A percentile compares a stretch with the other conserved stretches of the same genome.
phyloP scores from a whole-genome alignment of 2,797 vertebrate genomes.

The Heteromormyrus szaboi region DNA sequence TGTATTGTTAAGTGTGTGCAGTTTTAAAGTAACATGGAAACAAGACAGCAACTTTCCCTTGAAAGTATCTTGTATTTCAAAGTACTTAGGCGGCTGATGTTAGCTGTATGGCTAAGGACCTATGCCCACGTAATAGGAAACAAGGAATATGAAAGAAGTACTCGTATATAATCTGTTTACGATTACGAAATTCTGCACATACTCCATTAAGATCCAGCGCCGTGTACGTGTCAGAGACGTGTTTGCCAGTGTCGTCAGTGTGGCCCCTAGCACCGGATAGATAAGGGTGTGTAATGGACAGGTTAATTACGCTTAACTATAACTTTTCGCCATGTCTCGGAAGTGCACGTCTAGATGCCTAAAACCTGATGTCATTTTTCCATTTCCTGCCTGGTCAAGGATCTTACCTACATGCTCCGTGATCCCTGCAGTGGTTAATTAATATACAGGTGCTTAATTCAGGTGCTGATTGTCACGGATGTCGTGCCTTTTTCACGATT shows the following conservation, averaged over 20 bases:
- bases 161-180: background rate
- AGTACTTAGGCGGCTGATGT: background rate
- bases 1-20: background rate
- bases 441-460: background rate
- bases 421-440: background rate
- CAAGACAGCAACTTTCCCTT: background rate
- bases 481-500: background rate
- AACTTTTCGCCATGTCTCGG: background rate
- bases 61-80: background rate
- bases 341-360: background rate
- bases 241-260: background rate
- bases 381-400: background rate
- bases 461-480: background rate
- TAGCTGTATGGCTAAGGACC: conserved; percentile 4
- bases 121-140: background rate
- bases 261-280: background rate
- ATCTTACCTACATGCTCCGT: background rate
- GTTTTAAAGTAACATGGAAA: background rate
- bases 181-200: background rate
- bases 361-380: background rate
- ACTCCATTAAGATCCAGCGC: background rate
- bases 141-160: background rate
- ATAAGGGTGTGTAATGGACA: background rate
- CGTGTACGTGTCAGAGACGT: background rate
- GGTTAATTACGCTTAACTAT: background rate